Conservation (phyloP, 2,888 invertebrate species). For the Trachelus stipa region DNA sequence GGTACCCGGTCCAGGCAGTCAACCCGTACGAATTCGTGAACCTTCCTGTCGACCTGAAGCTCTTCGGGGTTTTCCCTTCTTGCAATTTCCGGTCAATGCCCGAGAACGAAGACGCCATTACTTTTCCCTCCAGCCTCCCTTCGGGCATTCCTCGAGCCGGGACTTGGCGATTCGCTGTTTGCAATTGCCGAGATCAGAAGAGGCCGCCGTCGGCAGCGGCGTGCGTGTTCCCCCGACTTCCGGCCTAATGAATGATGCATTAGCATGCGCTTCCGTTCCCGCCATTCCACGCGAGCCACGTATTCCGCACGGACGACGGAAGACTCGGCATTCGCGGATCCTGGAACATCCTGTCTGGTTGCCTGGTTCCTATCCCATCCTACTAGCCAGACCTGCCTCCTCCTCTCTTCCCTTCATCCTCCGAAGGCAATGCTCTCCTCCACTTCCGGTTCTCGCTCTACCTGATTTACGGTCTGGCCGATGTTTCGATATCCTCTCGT, state of each 20-base stretch:
- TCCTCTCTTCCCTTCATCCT: background rate
- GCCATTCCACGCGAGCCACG: constrained; percentile 29
- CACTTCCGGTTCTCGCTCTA: constrained; percentile 32
- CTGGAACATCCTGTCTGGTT: background rate
- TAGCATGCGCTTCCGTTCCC: constrained; percentile 45
- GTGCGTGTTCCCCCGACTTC: constrained; percentile 42
- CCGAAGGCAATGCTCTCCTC: constrained; percentile 14
- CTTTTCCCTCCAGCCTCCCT: no score
- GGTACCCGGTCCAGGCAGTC: background rate
- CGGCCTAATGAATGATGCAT: constrained; percentile 53
- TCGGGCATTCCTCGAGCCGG: no score
- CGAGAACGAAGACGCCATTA: no score
- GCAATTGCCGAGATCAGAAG: constrained; percentile 24
- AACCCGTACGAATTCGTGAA: no score
- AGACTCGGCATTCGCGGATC: background rate
- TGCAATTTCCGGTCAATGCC: no score
- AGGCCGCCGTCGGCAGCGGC: constrained; percentile 29
- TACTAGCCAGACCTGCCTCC: no score
- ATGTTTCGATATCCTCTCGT: no score
- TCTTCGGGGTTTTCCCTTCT: no score
- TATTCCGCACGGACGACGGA: background rate
- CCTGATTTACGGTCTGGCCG: background rate
- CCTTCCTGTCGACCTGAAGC: no score
- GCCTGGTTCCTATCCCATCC: no score
- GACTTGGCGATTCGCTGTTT: no score